Percentiles rank a stretch among this genome's conserved stretches.
Evolutionary conservation across 1,140 invertebrate species (phyloP).

Genomic region (Diorhabda sublineata): DNA sequence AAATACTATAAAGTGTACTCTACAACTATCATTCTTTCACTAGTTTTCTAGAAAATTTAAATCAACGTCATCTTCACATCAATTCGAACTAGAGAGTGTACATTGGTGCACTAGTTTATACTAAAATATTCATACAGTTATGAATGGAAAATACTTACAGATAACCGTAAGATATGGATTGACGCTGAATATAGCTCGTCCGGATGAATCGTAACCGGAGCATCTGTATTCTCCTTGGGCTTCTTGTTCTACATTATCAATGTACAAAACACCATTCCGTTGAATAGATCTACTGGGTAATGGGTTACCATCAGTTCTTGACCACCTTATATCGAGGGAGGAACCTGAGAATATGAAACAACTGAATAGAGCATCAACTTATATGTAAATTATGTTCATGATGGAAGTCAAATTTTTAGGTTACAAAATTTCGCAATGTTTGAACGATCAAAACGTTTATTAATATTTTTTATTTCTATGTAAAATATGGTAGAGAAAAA

Average conservation of each 20-base stretch:
- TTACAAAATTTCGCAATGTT: too few relatives aligned
- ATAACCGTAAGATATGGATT: constrained; percentile 33
- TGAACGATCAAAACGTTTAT: too few relatives aligned
- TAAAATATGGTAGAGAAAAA: too few relatives aligned
- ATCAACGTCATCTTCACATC: too few relatives aligned
- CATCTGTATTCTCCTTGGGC: constrained; percentile 80
- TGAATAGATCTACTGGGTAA: constrained; percentile 60
- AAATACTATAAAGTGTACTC: too few relatives aligned
- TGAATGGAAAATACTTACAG: constrained; percentile 31
- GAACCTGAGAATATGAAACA: constrained; percentile 8
- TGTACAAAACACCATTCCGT: constrained; percentile 57
- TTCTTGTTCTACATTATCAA: constrained; percentile 58
- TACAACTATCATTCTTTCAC: too few relatives aligned
- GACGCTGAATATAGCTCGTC: constrained; percentile 27
- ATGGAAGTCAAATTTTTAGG: too few relatives aligned
- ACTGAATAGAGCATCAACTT: too few relatives aligned
- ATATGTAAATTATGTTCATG: too few relatives aligned
- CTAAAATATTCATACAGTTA: neutral
- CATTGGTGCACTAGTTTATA: neutral
- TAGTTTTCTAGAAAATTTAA: too few relatives aligned
- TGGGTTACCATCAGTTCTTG: constrained; percentile 55
- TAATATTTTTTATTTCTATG: too few relatives aligned
- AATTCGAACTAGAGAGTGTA: neutral
- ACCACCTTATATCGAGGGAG: constrained; percentile 57
- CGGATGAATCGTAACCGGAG: constrained; percentile 48